These are phyloP conservation scores for Bombyx huttoni DNA, from an alignment of 2,888 invertebrate genomes.

Conservation along the genomic window DNA sequence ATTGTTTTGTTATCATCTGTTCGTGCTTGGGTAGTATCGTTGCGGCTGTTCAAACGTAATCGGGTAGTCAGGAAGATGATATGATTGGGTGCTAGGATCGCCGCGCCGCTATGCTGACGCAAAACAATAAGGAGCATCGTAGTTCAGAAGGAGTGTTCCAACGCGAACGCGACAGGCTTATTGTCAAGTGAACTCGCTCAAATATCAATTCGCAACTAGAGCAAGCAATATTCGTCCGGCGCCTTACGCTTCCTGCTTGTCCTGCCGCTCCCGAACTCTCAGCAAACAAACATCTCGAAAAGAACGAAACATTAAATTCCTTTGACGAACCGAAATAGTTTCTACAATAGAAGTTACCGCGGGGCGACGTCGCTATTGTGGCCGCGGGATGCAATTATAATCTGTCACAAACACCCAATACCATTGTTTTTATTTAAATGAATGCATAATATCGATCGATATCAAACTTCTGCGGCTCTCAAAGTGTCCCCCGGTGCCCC, in stretches of 20 bases:
- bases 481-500: slow-evolving; percentile 15
- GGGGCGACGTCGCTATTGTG: background rate
- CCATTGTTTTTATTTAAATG: slow-evolving; percentile 68
- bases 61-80: no score
- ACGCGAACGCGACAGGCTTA: no score
- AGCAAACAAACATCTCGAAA: background rate
- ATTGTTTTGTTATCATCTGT: background rate
- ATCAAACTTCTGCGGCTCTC: slow-evolving; percentile 24
- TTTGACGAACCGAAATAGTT: background rate
- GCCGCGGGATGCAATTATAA: slow-evolving; percentile 38
- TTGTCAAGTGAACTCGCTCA: no score
- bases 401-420: slow-evolving; percentile 46
- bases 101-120: no score
- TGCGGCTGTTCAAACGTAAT: no score
- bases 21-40: background rate
- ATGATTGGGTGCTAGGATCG: no score
- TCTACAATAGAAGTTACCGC: background rate
- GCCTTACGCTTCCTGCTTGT: no score
- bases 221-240: no score
- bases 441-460: slow-evolving; percentile 69
- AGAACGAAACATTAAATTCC: background rate
- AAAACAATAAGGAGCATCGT: no score
- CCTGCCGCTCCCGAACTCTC: no score
- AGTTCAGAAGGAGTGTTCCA: no score
- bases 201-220: no score